Evolutionary conservation across 92 coral and sea anemone species (phyloP).

Genomic region (Parazoanthus darwini): DNA sequence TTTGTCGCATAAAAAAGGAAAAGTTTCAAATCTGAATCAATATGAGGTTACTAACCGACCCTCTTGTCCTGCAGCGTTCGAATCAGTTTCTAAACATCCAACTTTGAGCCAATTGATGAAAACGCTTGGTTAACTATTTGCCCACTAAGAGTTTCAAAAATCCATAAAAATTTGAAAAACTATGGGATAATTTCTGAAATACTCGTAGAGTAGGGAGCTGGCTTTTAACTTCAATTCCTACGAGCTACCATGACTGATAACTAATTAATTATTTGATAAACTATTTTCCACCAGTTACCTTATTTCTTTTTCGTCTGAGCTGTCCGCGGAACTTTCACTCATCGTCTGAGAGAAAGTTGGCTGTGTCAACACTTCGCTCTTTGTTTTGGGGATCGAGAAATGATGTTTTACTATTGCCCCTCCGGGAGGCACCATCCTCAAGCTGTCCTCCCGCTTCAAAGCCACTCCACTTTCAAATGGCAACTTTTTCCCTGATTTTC

Average conservation of each 20-base stretch:
- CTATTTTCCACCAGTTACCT: slow-evolving; percentile 52
- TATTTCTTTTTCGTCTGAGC: slow-evolving; percentile 55
- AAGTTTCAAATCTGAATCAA: no score
- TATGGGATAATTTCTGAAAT: no score
- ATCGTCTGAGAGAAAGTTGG: slow-evolving; percentile 71
- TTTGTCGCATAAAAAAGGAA: no score
- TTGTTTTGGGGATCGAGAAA: slow-evolving; percentile 75
- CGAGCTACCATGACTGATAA: background rate
- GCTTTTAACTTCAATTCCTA: no score
- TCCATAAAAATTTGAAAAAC: no score
- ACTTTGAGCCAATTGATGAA: no score
- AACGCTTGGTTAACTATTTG: no score
- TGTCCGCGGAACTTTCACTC: slow-evolving; percentile 42
- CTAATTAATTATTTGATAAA: background rate
- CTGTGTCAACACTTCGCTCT: slow-evolving; percentile 65
- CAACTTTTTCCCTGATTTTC: slow-evolving; percentile 25
- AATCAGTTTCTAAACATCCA: no score
- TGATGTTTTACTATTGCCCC: slow-evolving; percentile 51
- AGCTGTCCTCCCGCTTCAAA: slow-evolving; percentile 44
- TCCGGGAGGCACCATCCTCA: background rate
- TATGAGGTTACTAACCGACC: no score
- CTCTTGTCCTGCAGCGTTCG: no score
- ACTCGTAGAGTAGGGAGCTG: no score
- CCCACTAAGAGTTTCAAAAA: no score
- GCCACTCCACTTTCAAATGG: background rate